Conservation (phyloP, 2,113 vertebrate species). For the Sisor rabdophorus region DNA sequence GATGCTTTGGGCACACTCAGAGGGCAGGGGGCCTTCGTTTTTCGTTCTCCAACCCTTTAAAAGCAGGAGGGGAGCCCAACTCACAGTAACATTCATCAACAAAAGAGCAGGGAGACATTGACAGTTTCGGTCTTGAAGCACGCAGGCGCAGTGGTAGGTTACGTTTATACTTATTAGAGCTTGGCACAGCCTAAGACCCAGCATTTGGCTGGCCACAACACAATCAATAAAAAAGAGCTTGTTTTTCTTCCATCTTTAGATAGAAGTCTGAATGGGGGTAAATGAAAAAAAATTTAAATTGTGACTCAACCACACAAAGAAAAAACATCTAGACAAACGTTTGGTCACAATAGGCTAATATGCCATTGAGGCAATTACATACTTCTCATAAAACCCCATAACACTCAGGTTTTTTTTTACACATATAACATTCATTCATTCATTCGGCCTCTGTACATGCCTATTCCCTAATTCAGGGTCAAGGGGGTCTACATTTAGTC, state of each 20-base stretch:
- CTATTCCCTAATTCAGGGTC: no score
- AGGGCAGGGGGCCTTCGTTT: slow-evolving; percentile 28
- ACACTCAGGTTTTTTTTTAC: no score
- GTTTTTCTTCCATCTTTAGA: slow-evolving; percentile 24
- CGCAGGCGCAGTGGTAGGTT: slow-evolving; percentile 34
- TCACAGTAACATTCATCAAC: slow-evolving; percentile 35
- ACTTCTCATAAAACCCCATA: no score
- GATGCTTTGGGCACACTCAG: slow-evolving; percentile 22
- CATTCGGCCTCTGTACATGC: no score
- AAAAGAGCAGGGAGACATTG: slow-evolving; percentile 41
- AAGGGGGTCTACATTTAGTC: no score
- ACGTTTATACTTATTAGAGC: slow-evolving; percentile 31
- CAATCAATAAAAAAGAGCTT: slow-evolving; percentile 48
- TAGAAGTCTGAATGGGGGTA: slow-evolving; percentile 23
- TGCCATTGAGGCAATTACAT: no score
- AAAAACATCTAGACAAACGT: neutral
- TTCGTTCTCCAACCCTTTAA: slow-evolving; percentile 29
- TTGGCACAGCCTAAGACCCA: slow-evolving; percentile 28
- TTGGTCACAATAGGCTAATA: no score
- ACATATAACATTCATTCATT: no score
- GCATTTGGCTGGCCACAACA: slow-evolving; percentile 28
- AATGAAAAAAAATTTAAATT: slow-evolving; percentile 18
- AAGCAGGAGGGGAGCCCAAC: slow-evolving; percentile 25
- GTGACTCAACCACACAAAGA: neutral
- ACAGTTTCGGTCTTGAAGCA: slow-evolving; percentile 47